Percentiles rank a stretch among this genome's conserved stretches.
Evolutionary conservation across 2,888 invertebrate genomes (phyloP).

Genomic region (Pantelozetes paolii): DNA sequence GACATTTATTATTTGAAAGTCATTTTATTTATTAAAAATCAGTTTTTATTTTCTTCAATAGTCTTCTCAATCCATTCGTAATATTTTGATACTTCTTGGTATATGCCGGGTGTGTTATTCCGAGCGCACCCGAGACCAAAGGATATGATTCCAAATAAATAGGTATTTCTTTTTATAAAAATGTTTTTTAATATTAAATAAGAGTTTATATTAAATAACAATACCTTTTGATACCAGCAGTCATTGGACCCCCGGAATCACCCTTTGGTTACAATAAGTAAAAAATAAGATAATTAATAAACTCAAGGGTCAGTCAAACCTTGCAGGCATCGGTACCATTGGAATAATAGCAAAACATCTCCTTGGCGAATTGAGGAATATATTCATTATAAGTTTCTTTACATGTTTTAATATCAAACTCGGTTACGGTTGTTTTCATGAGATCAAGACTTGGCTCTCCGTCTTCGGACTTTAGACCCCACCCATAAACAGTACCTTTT

Average conservation of each 20-base stretch:
- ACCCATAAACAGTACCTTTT: slow-evolving; percentile 3
- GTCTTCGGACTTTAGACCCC: not conserved
- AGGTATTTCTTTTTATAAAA: not conserved
- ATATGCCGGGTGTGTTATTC: slow-evolving; percentile 44
- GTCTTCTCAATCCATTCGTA: slow-evolving; percentile 43
- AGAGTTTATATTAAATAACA: not conserved
- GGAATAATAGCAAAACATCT: slow-evolving; percentile 22
- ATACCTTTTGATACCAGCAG: not conserved
- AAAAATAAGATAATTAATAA: not conserved
- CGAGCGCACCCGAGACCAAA: slow-evolving; percentile 44
- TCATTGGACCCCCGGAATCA: slow-evolving; percentile 45
- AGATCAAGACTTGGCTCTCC: not conserved
- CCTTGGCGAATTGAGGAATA: not conserved
- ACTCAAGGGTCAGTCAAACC: not conserved
- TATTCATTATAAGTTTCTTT: not conserved
- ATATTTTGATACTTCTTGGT: slow-evolving; percentile 42
- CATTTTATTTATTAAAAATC: not conserved
- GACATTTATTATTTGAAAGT: not conserved
- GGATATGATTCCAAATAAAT: slow-evolving; percentile 43
- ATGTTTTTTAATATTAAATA: not conserved
- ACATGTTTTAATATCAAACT: not conserved
- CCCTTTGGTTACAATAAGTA: not conserved
- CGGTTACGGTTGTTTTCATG: not conserved
- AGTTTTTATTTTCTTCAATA: not conserved
- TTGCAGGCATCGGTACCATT: slow-evolving; percentile 12